Evolutionary conservation across 2,113 vertebrate species (phyloP), one percentile per base, ranked within the genome.

Genomic region (Oryzias celebensis): DNA sequence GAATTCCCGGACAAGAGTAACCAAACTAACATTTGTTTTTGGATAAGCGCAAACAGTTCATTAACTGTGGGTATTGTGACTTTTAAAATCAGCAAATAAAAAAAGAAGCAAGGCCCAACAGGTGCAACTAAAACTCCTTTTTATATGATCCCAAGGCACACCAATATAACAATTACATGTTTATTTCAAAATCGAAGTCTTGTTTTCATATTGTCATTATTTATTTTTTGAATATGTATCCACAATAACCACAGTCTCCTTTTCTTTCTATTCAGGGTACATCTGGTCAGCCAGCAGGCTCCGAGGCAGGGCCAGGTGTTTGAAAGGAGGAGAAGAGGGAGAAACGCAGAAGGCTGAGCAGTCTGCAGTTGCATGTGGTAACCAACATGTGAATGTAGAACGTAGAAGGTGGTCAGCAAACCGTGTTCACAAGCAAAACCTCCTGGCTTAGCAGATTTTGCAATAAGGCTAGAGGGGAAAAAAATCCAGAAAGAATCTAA

Each of bases 261-360:
- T 31, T 63, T 52, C 71, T 56, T 62, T 75, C 71, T 71, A 86
- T 88, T 87, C 85, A 88, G 81, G 53, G 86, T 87, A 84, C 89
- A 90, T 90, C 89, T 90, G 89, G 89, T 86, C 84, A 83, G 83
- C 77, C 87, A 85, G 86, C 85, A 84, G 87, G 88, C 86, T 85
- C 84, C 73, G 69, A 88, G 80, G 74, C 71, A 88, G 57, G 71
- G 67, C 89, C 87, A 89, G 86, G 87, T 89, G 87, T 84, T 64
- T 55, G 72, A 4, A 72, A 75, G 71, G 45, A 73, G 47, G 47
- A 41, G 53, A 59, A 36, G 6, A 46, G 36, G 60, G 5, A 63
- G 66, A 72, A 63, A 57, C 12, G 41, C 80, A 73, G 58, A 86
- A 71, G 75, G 68, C 62, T 65, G 2, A 5, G 46, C 70, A 74